Base-by-base conservation (phyloP, 1,140 invertebrate genomes). In the Calliopsis andreniformis region DNA sequence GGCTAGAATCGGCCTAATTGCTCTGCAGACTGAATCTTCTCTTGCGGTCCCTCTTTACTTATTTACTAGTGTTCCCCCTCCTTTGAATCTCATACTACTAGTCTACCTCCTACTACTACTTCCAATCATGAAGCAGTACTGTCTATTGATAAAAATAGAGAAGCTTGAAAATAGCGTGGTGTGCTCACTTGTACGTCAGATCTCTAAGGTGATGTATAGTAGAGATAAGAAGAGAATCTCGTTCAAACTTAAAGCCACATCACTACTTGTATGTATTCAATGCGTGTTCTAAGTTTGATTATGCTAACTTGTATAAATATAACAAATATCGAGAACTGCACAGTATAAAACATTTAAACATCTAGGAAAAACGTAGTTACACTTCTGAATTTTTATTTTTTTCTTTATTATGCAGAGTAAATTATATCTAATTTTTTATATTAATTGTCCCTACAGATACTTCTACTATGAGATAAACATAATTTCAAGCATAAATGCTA, bases 111-210 rank as follows among this genome's bases (percentile, higher is more conserved):
- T 83, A 68, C 73, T 68, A 58, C 72, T 75, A 72, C 80, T 80
- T 87, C 82, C 77, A 84, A 85, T 86, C 85, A 75, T 84, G 84
- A 86, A 87, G 85, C 85, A 84, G 79, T 80, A 88, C 76, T 86
- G 83, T 77, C 88, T 86, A 91, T 87, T 75, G 87, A 81, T 89
- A 90, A 89, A 90, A 91, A 91, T 91, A 91, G 89, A 88, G 83
- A 83, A 86, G 83, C 85, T 81, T 76, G 77, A 79, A 87, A 89
- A 87, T 86, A 84, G 83, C 62, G 69, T 72, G 59, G 70, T 80
- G 70, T 80, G 81, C 79, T 75, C 39, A 43, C 73, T 76, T 69
- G 53, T 58, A 77, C 68, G 35, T 78, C 71, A 62, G 68, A 84
- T 68, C 58, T 49, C 43, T 62, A 23, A 79, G 45, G 47, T 70